Evolutionary conservation across 2,888 invertebrate genomes (phyloP).

Genomic region (Leucoma salicis): DNA sequence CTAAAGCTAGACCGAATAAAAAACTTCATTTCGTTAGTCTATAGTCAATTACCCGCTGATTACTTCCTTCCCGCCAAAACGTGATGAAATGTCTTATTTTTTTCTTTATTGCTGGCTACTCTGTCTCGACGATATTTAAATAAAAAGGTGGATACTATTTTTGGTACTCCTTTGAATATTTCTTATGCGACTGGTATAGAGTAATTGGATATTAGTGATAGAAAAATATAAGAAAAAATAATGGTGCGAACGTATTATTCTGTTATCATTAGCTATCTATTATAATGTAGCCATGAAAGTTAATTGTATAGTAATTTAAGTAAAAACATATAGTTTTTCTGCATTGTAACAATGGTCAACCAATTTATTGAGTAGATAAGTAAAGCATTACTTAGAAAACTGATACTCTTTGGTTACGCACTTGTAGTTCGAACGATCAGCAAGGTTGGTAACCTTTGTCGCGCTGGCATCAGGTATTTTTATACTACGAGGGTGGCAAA

Average conservation of each 20-base stretch:
- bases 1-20: constrained; percentile 15
- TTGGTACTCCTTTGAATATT: constrained; percentile 1
- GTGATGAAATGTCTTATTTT: constrained; percentile 13
- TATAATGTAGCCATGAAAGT: neutral
- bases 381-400: no score
- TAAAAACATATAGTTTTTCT: no score
- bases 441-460: no score
- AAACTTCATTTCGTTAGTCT: constrained; percentile 17
- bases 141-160: constrained; percentile 13
- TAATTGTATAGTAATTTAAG: neutral
- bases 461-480: no score
- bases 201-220: constrained; percentile 6
- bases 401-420: no score
- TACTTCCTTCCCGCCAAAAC: constrained; percentile 17
- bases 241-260: neutral
- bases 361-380: no score
- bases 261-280: no score
- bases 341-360: no score
- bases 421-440: no score
- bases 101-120: constrained; percentile 6
- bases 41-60: constrained; percentile 19
- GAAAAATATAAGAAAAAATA: neutral
- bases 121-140: constrained; percentile 9
- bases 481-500: no score
- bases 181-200: constrained; percentile 2